Percentiles rank a stretch among this genome's conserved stretches.
phyloP scores from a whole-genome alignment of 2,113 vertebrate genomes.

The Lethenteron reissneri region DNA sequence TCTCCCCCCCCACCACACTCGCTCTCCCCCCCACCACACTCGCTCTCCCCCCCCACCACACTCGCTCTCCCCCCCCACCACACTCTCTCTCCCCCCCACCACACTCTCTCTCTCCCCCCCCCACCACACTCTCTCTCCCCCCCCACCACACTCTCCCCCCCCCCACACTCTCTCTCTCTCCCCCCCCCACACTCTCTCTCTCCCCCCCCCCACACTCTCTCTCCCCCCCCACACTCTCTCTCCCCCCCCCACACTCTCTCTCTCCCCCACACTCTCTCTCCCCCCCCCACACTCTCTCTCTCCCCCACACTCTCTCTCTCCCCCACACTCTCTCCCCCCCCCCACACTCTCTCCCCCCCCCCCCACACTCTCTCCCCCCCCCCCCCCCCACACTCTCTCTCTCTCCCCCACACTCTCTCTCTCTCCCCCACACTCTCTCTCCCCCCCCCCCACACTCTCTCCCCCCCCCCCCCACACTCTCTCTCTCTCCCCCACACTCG shows the following conservation, averaged over 20 bases:
- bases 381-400: neutral
- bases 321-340: neutral
- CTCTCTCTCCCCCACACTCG: neutral
- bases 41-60: too few relatives aligned
- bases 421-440: neutral
- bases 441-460: neutral
- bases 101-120: too few relatives aligned
- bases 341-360: neutral
- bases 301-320: neutral
- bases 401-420: neutral
- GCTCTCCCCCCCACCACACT: neutral
- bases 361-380: neutral
- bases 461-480: neutral
- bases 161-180: too few relatives aligned
- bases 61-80: too few relatives aligned
- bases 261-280: neutral
- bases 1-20: neutral
- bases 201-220: too few relatives aligned
- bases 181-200: too few relatives aligned
- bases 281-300: neutral
- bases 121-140: too few relatives aligned
- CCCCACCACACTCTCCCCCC: too few relatives aligned
- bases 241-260: neutral
- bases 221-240: too few relatives aligned
- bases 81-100: too few relatives aligned